phyloP scores from a whole-genome alignment of 2,113 vertebrate genomes.

The Taurulus bubalis region DNA sequence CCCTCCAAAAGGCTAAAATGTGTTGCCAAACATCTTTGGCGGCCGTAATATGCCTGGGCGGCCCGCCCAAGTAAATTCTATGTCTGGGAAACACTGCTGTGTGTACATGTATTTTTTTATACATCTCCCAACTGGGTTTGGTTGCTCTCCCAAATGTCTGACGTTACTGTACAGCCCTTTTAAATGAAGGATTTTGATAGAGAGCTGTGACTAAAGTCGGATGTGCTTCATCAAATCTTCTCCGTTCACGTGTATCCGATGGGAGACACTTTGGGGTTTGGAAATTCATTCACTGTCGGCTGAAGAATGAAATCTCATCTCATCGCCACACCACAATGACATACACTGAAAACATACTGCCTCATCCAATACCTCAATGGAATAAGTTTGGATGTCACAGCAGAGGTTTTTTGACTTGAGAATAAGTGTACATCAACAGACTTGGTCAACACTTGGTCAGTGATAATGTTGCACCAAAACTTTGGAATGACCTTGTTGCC shows the following conservation, averaged over 20 bases:
- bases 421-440: neutral
- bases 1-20: neutral
- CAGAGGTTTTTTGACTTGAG: neutral
- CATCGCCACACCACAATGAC: conserved; percentile 20
- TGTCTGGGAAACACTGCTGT: neutral
- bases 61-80: neutral
- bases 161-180: neutral
- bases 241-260: neutral
- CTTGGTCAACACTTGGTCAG: too few species aligned
- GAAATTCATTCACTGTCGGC: neutral
- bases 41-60: neutral
- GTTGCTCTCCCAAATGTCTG: neutral
- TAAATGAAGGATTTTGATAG: neutral
- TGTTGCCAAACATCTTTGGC: neutral
- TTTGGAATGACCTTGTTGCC: neutral
- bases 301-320: conserved; percentile 19
- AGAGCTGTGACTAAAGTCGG: conserved; percentile 18
- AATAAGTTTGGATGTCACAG: conserved; percentile 13
- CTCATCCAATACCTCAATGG: conserved; percentile 3
- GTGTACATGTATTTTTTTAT: neutral
- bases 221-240: conserved; percentile 6
- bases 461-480: neutral
- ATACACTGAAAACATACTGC: conserved; percentile 27
- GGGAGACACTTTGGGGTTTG: conserved; percentile 39
- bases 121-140: neutral